These are phyloP conservation scores for Orthosia incerta DNA, from an alignment of 2,888 invertebrate genomes.

Conservation along the genomic window DNA sequence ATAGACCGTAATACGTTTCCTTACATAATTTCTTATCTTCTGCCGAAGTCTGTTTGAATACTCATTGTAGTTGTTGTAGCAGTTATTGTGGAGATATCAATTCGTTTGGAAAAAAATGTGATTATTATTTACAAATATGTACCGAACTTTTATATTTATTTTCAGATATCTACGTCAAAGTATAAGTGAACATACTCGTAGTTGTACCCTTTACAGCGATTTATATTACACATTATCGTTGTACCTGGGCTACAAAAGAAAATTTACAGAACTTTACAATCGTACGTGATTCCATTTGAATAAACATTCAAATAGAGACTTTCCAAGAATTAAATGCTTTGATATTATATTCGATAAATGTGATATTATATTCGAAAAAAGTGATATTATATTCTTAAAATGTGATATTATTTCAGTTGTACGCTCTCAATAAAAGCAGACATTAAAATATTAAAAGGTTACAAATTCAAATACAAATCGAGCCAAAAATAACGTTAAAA, in stretches of 20 bases:
- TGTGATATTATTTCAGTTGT: conserved; percentile 2
- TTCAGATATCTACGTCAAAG: background rate
- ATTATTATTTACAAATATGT: background rate
- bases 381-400: background rate
- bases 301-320: conserved; percentile 8
- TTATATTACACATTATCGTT: background rate
- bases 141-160: background rate
- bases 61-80: no score
- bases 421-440: conserved; percentile 1
- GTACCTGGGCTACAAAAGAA: background rate
- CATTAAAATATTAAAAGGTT: conserved; percentile 21
- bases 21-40: background rate
- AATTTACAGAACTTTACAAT: conserved; percentile 10
- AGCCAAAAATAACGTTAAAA: conserved; percentile 16
- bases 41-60: no score
- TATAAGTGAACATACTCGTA: no score
- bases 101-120: background rate
- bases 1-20: no score
- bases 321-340: conserved; percentile 19
- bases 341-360: background rate
- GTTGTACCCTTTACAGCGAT: background rate
- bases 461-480: conserved; percentile 9
- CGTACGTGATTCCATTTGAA: conserved; percentile 10
- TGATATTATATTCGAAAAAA: background rate
- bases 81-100: no score